A percentile compares a stretch with the other conserved stretches of the same genome.
Evolutionary conservation across 2,113 vertebrate genomes (phyloP).

Genomic region (Gnathonemus echidnorhynchus): DNA sequence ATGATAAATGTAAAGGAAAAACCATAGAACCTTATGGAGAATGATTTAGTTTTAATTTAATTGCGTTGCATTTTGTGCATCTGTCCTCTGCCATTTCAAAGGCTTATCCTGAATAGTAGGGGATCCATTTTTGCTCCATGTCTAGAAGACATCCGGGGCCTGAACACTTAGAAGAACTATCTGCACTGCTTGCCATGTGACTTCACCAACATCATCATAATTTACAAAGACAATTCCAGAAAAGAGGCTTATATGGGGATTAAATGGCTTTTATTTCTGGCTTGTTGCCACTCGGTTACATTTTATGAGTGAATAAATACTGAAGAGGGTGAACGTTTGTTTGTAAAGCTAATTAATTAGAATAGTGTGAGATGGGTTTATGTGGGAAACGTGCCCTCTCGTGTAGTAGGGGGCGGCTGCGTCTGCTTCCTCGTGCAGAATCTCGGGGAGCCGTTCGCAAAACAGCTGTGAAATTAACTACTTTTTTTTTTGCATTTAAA

Average conservation of each 20-base stretch:
- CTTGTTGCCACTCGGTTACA: not conserved
- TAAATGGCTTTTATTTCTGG: not conserved
- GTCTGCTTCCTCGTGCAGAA: not conserved
- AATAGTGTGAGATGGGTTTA: not conserved
- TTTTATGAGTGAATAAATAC: not conserved
- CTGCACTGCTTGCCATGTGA: not conserved
- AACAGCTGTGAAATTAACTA: not conserved
- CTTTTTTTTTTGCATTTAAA: not conserved
- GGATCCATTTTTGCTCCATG: not conserved
- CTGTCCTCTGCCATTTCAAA: not conserved
- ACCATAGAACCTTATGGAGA: not conserved
- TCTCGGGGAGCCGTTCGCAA: not conserved
- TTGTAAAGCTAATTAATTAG: not conserved
- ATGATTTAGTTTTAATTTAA: not conserved
- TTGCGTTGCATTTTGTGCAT: not conserved
- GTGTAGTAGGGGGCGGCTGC: not conserved
- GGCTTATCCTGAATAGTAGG: not conserved
- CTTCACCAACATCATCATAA: not conserved
- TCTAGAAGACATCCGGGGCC: not conserved
- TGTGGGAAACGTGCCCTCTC: not conserved
- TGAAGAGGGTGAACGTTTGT: not conserved
- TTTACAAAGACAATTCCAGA: slow-evolving; percentile 1
- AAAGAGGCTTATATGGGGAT: not conserved
- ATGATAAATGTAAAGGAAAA: not conserved
- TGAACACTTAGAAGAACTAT: not conserved